A percentile compares a stretch with the other conserved stretches of the same genome.
Conservation (phyloP, 1,140 invertebrate species). For the Nebria ingens region DNA sequence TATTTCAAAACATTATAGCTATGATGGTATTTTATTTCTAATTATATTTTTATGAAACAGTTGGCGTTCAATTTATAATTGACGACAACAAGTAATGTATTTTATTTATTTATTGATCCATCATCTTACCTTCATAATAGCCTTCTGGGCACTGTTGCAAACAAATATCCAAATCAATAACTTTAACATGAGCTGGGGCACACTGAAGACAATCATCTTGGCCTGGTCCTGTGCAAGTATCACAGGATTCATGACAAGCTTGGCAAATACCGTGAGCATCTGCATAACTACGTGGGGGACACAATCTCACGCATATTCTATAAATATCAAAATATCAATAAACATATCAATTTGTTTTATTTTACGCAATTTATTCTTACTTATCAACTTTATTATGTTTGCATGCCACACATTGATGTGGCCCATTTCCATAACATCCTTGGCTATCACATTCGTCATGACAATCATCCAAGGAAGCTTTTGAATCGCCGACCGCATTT, state of each 20-base stretch:
- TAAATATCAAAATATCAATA: slow-evolving; percentile 19
- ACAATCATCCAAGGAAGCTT: slow-evolving; percentile 60
- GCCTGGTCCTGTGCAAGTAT: slow-evolving; percentile 71
- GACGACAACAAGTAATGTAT: too few relatives aligned
- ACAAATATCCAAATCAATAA: slow-evolving; percentile 69
- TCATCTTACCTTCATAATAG: slow-evolving; percentile 76
- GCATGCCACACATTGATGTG: slow-evolving; percentile 68
- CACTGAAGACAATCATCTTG: slow-evolving; percentile 72
- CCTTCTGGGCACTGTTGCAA: slow-evolving; percentile 75
- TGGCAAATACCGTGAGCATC: slow-evolving; percentile 67
- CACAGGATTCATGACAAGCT: slow-evolving; percentile 74
- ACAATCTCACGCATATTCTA: slow-evolving; percentile 67
- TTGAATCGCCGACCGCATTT: slow-evolving; percentile 39
- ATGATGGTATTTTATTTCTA: too few relatives aligned
- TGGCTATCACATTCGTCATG: slow-evolving; percentile 72
- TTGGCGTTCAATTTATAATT: too few relatives aligned
- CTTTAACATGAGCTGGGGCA: slow-evolving; percentile 63
- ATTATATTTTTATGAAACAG: too few relatives aligned
- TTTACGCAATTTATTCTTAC: slow-evolving; percentile 37
- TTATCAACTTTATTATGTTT: slow-evolving; percentile 68
- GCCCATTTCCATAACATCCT: slow-evolving; percentile 72
- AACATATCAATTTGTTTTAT: slow-evolving; percentile 1
- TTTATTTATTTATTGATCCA: too few relatives aligned
- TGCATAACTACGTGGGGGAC: slow-evolving; percentile 66
- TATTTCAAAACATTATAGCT: too few relatives aligned